Evolutionary conservation across 2,113 vertebrate genomes (phyloP).

Genomic region (Sylvilagus bachmani): DNA sequence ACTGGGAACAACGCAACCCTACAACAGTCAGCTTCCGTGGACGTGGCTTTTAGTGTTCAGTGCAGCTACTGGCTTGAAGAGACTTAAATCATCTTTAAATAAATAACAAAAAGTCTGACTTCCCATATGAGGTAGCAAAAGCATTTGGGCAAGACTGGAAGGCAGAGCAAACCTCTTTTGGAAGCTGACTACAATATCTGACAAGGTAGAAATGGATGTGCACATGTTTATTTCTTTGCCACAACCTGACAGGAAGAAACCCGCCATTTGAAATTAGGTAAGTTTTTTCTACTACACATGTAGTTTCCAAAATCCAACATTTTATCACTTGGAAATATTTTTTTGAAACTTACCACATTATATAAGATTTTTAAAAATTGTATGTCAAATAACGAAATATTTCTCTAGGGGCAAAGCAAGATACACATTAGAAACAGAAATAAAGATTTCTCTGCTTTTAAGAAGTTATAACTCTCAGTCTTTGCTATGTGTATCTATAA

Average conservation of each 20-base stretch:
- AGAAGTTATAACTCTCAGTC: conserved; percentile 47
- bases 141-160: background rate
- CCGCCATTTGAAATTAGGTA: background rate
- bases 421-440: background rate
- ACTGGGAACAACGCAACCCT: background rate
- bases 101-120: conserved; percentile 38
- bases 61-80: background rate
- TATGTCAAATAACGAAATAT: background rate
- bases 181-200: background rate
- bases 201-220: background rate
- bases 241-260: background rate
- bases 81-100: conserved; percentile 20
- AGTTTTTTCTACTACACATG: background rate
- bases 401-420: conserved; percentile 37
- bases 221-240: background rate
- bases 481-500: conserved; percentile 6
- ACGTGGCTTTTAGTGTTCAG: background rate
- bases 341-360: background rate
- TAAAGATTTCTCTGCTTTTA: conserved; percentile 48
- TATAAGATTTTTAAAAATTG: background rate
- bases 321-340: conserved; percentile 13
- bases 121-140: background rate
- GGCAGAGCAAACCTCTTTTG: background rate
- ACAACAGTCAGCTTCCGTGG: background rate
- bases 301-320: conserved; percentile 37